These are phyloP conservation scores for Prorops nasuta DNA, from an alignment of 1,140 invertebrate species.

Conservation along the genomic window DNA sequence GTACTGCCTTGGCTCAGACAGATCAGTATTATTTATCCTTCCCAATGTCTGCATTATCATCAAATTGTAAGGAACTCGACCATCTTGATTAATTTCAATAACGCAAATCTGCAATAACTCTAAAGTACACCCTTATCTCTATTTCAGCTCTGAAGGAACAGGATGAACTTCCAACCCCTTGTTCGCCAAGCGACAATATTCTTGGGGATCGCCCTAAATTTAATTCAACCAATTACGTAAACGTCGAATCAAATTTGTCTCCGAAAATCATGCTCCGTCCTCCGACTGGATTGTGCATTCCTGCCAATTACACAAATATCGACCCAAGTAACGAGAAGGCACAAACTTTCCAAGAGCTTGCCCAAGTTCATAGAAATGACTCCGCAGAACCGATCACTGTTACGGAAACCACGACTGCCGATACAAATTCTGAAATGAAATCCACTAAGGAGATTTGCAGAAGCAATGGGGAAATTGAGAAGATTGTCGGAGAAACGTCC, in stretches of 20 bases:
- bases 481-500: too few species aligned
- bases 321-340: background rate
- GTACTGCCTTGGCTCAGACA: conserved; percentile 37
- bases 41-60: conserved; percentile 55
- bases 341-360: background rate
- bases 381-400: background rate
- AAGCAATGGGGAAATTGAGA: background rate
- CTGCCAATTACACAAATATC: conserved; percentile 39
- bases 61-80: conserved; percentile 44
- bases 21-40: conserved; percentile 58
- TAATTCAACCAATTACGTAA: conserved; percentile 26
- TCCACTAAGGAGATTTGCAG: background rate
- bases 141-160: conserved; percentile 41
- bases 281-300: conserved; percentile 46
- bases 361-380: background rate
- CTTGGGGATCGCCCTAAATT: background rate
- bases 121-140: conserved; percentile 3
- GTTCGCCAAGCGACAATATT: conserved; percentile 38
- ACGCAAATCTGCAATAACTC: background rate
- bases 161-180: conserved; percentile 41
- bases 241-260: conserved; percentile 20
- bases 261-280: conserved; percentile 19
- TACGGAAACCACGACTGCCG: background rate
- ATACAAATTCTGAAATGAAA: background rate
- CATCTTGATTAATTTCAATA: background rate